A percentile compares a stretch with the other conserved stretches of the same genome.
phyloP scores from a whole-genome alignment of 2,888 invertebrate species.

The Tetropium fuscum region DNA sequence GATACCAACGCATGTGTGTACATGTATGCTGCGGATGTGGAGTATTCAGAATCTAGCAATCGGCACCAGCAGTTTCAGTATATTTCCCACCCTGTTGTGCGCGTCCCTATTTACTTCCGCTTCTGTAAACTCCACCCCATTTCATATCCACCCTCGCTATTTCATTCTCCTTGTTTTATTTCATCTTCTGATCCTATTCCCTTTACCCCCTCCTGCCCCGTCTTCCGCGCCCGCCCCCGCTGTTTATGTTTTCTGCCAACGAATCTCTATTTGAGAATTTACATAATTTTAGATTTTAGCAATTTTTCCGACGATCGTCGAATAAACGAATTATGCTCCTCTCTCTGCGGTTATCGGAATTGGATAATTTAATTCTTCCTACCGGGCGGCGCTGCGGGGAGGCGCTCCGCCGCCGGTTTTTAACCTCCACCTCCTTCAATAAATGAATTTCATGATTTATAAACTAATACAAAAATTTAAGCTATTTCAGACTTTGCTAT shows the following conservation, averaged over 20 bases:
- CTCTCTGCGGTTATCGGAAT: slow-evolving; percentile 40
- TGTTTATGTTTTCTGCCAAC: slow-evolving; percentile 60
- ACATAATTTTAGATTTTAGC: slow-evolving; percentile 65
- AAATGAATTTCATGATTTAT: too few species aligned
- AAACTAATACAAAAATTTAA: too few species aligned
- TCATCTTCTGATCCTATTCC: slow-evolving; percentile 64
- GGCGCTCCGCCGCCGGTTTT: too few species aligned
- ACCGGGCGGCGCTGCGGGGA: too few species aligned
- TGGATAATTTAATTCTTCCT: slow-evolving; percentile 37
- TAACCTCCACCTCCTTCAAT: too few species aligned
- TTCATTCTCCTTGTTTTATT: slow-evolving; percentile 67
- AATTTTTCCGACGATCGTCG: slow-evolving; percentile 52
- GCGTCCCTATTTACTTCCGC: slow-evolving; percentile 71
- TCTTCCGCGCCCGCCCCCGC: slow-evolving; percentile 47
- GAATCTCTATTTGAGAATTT: slow-evolving; percentile 62
- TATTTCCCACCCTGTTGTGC: slow-evolving; percentile 61
- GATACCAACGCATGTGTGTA: slow-evolving; percentile 41
- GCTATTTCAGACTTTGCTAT: too few species aligned
- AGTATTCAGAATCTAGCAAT: slow-evolving; percentile 50
- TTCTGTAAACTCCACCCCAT: slow-evolving; percentile 68
- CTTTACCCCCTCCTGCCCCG: slow-evolving; percentile 32
- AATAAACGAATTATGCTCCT: slow-evolving; percentile 45
- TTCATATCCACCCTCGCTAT: slow-evolving; percentile 67
- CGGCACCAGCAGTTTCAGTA: slow-evolving; percentile 58
- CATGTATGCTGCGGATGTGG: slow-evolving; percentile 45